Conservation (phyloP, 2,797 vertebrate genomes). For the Amphiprion clarkii region DNA sequence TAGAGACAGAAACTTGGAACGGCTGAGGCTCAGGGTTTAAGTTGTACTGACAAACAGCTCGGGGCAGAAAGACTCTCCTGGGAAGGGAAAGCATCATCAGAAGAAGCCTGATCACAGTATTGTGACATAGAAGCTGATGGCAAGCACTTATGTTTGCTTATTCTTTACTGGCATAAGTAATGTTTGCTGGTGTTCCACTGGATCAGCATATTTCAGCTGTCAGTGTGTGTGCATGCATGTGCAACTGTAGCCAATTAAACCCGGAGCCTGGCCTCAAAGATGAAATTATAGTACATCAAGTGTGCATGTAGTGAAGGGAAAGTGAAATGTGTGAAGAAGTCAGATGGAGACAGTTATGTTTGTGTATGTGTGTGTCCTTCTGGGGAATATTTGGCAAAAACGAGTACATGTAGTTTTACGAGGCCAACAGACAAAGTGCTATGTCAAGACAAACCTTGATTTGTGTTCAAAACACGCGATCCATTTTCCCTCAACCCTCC, state of each 20-base stretch:
- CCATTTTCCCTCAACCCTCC: constrained; percentile 18
- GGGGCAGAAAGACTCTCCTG: constrained; percentile 18
- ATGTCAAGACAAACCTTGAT: constrained; percentile 57
- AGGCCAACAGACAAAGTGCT: constrained; percentile 52
- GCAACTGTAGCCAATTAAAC: constrained; percentile 21
- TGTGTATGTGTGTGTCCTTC: constrained; percentile 19
- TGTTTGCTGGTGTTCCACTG: neutral
- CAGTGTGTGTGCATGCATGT: neutral
- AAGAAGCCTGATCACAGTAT: constrained; percentile 18
- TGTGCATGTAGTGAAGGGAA: neutral
- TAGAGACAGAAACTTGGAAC: constrained; percentile 10
- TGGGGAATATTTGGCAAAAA: constrained; percentile 17
- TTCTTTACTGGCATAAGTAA: neutral
- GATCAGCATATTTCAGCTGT: constrained; percentile 29
- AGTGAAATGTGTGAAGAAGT: constrained; percentile 2
- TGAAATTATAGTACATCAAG: neutral
- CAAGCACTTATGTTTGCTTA: constrained; percentile 13
- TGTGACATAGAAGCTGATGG: constrained; percentile 29
- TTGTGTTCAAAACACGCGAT: constrained; percentile 44
- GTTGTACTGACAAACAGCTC: constrained; percentile 42
- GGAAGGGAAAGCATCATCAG: constrained; percentile 5
- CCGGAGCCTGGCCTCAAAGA: constrained; percentile 16
- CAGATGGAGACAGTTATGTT: constrained; percentile 4
- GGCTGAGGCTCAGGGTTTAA: constrained; percentile 18
- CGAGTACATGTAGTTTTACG: constrained; percentile 40